These are phyloP conservation scores for Hypselothyrea guttata DNA, from an alignment of 2,888 invertebrate species.

Conservation along the genomic window DNA sequence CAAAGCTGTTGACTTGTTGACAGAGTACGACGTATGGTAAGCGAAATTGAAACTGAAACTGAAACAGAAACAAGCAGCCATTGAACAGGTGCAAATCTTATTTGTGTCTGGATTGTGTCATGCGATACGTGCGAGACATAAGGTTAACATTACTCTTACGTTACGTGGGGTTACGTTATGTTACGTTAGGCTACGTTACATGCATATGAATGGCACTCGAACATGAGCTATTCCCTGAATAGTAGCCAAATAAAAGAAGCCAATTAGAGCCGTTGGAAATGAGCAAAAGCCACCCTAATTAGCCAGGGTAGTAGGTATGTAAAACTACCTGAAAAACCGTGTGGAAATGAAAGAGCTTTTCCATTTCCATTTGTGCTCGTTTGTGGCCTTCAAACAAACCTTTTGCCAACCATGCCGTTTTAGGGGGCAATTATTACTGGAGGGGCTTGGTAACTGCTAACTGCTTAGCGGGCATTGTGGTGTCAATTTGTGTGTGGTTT, in stretches of 20 bases:
- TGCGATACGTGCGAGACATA: slow-evolving; percentile 45
- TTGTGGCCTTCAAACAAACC: slow-evolving; percentile 49
- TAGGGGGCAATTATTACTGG: slow-evolving; percentile 47
- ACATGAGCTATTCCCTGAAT: slow-evolving; percentile 10
- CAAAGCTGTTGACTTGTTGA: slow-evolving; percentile 44
- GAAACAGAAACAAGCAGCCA: slow-evolving; percentile 45
- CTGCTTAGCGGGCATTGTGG: slow-evolving; percentile 6
- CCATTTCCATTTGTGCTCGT: slow-evolving; percentile 3
- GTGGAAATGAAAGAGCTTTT: slow-evolving; percentile 18
- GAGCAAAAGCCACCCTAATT: slow-evolving; percentile 46
- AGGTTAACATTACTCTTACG: slow-evolving; percentile 40
- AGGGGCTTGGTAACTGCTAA: background rate
- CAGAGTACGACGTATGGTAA: slow-evolving; percentile 41
- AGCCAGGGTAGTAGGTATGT: slow-evolving; percentile 4
- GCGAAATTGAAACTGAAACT: slow-evolving; percentile 50
- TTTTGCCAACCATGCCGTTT: slow-evolving; percentile 7
- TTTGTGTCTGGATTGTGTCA: slow-evolving; percentile 57
- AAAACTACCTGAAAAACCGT: no score
- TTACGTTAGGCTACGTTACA: slow-evolving; percentile 13
- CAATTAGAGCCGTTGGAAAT: slow-evolving; percentile 40
- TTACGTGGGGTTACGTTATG: slow-evolving; percentile 15
- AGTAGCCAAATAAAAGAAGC: slow-evolving; percentile 40
- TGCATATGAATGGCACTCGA: slow-evolving; percentile 17
- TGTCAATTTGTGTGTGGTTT: slow-evolving; percentile 33
- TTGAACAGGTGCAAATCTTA: slow-evolving; percentile 64